Conservation (phyloP, 2,888 invertebrate species). For the Drosophila picticornis region DNA sequence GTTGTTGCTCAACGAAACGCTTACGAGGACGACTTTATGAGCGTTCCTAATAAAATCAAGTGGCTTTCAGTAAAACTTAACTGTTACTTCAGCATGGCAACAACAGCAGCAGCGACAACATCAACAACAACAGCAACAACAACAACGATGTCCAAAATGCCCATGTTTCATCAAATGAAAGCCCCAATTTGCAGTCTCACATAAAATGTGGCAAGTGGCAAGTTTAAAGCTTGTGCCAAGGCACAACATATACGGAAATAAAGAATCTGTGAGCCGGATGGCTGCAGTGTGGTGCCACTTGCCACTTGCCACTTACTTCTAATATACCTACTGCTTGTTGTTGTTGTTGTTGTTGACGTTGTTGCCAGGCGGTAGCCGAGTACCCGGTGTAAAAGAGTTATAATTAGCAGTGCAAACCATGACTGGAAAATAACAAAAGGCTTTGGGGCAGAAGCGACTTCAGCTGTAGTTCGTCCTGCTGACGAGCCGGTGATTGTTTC, state of each 20-base stretch:
- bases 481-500: slow-evolving; percentile 35
- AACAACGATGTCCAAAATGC: slow-evolving; percentile 48
- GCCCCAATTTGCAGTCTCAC: slow-evolving; percentile 56
- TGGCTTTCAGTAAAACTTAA: slow-evolving; percentile 74
- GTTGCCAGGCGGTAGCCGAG: slow-evolving; percentile 8
- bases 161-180: slow-evolving; percentile 68
- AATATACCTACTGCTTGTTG: slow-evolving; percentile 39
- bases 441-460: slow-evolving; percentile 6
- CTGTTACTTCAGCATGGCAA: slow-evolving; percentile 55
- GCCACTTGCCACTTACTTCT: slow-evolving; percentile 24
- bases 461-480: slow-evolving; percentile 35
- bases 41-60: slow-evolving; percentile 76
- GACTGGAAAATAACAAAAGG: slow-evolving; percentile 35
- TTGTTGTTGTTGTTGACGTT: slow-evolving; percentile 18
- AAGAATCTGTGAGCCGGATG: slow-evolving; percentile 23
- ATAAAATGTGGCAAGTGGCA: slow-evolving; percentile 50
- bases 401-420: slow-evolving; percentile 58
- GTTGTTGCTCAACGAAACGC: slow-evolving; percentile 43
- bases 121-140: slow-evolving; percentile 8
- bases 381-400: slow-evolving; percentile 46
- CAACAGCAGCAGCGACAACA: slow-evolving; percentile 19
- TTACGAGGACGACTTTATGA: slow-evolving; percentile 66
- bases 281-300: background rate
- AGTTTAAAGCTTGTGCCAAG: slow-evolving; percentile 43
- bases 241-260: slow-evolving; percentile 26